Conservation (phyloP, 2,797 vertebrate genomes). For the Eptatretus atami region DNA sequence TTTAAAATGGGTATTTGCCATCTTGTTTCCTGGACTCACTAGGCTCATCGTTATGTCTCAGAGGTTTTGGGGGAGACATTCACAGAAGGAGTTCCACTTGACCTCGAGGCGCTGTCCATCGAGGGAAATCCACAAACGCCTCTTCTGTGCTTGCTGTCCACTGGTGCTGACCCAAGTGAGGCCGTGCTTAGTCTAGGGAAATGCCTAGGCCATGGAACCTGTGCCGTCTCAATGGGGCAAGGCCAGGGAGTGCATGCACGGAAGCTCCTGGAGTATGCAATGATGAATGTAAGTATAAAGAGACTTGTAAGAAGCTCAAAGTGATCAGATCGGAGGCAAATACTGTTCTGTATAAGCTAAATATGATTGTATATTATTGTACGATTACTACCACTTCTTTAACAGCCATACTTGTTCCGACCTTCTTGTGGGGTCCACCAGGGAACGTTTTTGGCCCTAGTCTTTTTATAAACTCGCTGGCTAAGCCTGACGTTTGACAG, state of each 20-base stretch:
- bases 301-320: too few species aligned
- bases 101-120: constrained; percentile 67
- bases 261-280: constrained; percentile 53
- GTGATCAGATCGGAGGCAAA: too few species aligned
- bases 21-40: constrained; percentile 8
- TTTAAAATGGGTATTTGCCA: neutral
- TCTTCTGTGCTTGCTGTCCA: constrained; percentile 70
- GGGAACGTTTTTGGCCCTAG: too few species aligned
- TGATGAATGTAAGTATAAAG: constrained; percentile 33
- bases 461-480: too few species aligned
- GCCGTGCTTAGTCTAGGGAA: constrained; percentile 67
- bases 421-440: too few species aligned
- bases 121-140: constrained; percentile 52
- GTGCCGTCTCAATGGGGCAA: constrained; percentile 70
- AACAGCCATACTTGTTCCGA: too few species aligned
- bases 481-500: too few species aligned
- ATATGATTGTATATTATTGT: too few species aligned
- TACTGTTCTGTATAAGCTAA: too few species aligned
- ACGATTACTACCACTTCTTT: too few species aligned
- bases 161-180: constrained; percentile 78
- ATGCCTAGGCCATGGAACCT: constrained; percentile 39
- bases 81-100: constrained; percentile 38
- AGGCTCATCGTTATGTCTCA: constrained; percentile 69
- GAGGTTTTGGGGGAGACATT: constrained; percentile 53
- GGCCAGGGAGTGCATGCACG: constrained; percentile 64